phyloP scores from a whole-genome alignment of 2,797 vertebrate species.

The Pelobates cultripes region DNA sequence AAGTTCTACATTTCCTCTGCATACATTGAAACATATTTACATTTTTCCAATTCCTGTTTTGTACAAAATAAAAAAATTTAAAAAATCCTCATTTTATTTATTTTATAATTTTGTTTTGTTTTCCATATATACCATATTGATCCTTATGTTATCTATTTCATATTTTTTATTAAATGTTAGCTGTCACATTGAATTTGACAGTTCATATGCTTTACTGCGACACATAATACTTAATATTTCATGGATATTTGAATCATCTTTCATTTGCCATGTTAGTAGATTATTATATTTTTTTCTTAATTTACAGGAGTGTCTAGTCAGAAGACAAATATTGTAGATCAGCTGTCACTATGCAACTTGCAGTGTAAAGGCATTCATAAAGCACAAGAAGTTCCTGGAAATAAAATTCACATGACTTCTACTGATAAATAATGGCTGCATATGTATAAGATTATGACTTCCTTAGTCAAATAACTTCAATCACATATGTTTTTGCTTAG shows the following conservation, averaged over 20 bases:
- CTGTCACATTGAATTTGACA: not conserved
- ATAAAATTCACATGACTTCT: conserved; percentile 30
- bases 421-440: conserved; percentile 27
- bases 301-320: conserved; percentile 38
- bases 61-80: too few relatives aligned
- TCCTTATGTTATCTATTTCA: not conserved
- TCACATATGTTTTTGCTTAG: conserved; percentile 21
- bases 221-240: conserved; percentile 20
- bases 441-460: conserved; percentile 6
- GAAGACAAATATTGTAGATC: conserved; percentile 41
- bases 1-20: too few relatives aligned
- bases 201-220: conserved; percentile 7
- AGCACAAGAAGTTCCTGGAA: conserved; percentile 24
- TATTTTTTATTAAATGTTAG: not conserved
- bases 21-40: too few relatives aligned
- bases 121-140: too few relatives aligned
- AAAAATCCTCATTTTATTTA: too few relatives aligned
- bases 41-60: too few relatives aligned
- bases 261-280: conserved; percentile 20
- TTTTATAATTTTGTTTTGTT: too few relatives aligned
- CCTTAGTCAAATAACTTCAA: not conserved
- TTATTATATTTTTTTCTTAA: not conserved
- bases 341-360: conserved; percentile 27
- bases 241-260: conserved; percentile 33
- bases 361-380: conserved; percentile 11